Evolutionary conservation across 2,888 invertebrate genomes (phyloP).

Genomic region (Conops quadrifasciatus): DNA sequence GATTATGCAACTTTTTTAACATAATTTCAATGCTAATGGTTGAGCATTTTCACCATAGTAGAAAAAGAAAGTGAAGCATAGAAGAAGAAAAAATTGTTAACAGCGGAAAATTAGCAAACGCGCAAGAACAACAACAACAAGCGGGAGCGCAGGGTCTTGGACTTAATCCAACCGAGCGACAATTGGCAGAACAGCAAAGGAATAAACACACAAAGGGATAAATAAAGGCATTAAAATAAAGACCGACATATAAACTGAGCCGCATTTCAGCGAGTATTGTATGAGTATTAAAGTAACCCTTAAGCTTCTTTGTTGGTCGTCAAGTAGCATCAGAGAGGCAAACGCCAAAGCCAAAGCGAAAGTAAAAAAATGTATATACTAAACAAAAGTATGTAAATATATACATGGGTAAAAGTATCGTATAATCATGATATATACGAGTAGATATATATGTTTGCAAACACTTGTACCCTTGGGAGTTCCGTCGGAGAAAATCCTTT

Average conservation of each 20-base stretch:
- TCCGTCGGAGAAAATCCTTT: no score
- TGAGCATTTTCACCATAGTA: neutral
- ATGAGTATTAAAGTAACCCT: constrained; percentile 21
- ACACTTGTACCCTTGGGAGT: no score
- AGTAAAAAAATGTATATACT: no score
- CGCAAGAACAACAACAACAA: neutral
- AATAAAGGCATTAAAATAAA: neutral
- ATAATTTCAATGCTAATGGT: no score
- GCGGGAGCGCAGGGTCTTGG: neutral
- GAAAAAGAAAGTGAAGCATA: neutral
- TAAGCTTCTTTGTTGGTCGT: constrained; percentile 11
- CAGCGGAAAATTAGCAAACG: neutral
- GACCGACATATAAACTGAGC: neutral
- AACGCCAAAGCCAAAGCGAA: neutral
- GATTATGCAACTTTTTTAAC: no score
- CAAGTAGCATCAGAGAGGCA: constrained; percentile 17
- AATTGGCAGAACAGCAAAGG: no score
- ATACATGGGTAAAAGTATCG: no score
- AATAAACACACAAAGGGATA: neutral
- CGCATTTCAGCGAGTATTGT: constrained; percentile 12
- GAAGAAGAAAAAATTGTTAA: neutral
- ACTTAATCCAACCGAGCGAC: no score
- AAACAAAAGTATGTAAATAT: no score
- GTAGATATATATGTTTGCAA: no score
- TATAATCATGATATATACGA: no score